These are phyloP conservation scores for Oophaga pumilio DNA, from an alignment of 2,113 vertebrate genomes.

Conservation along the genomic window DNA sequence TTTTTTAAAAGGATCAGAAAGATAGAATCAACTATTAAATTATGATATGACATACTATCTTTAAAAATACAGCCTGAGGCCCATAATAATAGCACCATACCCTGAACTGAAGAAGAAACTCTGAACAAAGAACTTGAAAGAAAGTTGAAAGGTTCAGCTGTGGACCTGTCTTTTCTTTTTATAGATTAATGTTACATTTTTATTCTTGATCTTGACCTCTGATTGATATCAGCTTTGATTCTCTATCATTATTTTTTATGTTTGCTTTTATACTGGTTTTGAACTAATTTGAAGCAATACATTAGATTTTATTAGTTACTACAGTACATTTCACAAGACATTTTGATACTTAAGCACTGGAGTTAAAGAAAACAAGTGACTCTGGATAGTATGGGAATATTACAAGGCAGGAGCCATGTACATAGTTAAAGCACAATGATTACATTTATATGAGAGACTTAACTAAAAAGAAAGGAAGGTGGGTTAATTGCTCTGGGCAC, in stretches of 20 bases:
- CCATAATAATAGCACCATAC: background rate
- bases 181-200: background rate
- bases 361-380: background rate
- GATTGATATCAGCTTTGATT: background rate
- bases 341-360: background rate
- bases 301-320: background rate
- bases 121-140: background rate
- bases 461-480: no score
- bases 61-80: background rate
- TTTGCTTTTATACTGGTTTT: background rate
- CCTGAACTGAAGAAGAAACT: background rate
- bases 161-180: background rate
- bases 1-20: background rate
- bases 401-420: no score
- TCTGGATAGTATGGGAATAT: background rate
- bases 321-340: background rate
- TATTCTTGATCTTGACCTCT: background rate
- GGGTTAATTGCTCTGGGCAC: no score
- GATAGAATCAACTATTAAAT: background rate
- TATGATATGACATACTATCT: background rate
- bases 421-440: no score
- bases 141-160: background rate
- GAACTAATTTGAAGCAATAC: background rate
- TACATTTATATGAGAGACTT: no score
- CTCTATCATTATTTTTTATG: no score